Conservation (phyloP, 1,140 invertebrate species). For the Pseudobourletiella spinata region DNA sequence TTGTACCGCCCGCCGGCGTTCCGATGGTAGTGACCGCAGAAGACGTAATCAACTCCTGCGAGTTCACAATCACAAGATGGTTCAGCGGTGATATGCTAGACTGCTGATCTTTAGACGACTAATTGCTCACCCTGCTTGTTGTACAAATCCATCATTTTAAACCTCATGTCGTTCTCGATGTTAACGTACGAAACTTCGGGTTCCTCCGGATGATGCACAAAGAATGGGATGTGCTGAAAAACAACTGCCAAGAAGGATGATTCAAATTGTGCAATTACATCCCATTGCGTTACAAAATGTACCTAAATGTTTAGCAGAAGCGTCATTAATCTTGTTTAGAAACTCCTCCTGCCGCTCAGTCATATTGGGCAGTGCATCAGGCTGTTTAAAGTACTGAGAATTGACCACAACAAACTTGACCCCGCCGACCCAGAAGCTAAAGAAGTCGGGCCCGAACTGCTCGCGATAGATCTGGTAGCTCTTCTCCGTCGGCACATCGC, state of each 20-base stretch:
- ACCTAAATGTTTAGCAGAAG: slow-evolving; percentile 16
- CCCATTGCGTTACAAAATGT: not conserved
- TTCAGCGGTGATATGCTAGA: too few species aligned
- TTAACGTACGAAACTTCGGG: slow-evolving; percentile 42
- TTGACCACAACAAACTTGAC: slow-evolving; percentile 49
- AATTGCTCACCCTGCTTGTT: slow-evolving; percentile 39
- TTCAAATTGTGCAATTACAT: not conserved
- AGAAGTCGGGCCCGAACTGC: slow-evolving; percentile 51
- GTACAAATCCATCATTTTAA: slow-evolving; percentile 43
- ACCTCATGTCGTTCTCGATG: slow-evolving; percentile 39
- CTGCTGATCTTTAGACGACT: too few species aligned
- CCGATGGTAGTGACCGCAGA: slow-evolving; percentile 51
- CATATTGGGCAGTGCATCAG: slow-evolving; percentile 37
- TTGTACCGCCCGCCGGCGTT: slow-evolving; percentile 47
- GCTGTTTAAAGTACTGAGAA: slow-evolving; percentile 45
- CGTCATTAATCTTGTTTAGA: slow-evolving; percentile 12
- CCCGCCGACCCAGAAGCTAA: slow-evolving; percentile 48
- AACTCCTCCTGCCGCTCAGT: slow-evolving; percentile 42
- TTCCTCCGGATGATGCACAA: slow-evolving; percentile 44
- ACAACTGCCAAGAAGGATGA: slow-evolving; percentile 42
- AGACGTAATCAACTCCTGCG: slow-evolving; percentile 45
- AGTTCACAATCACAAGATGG: too few species aligned
- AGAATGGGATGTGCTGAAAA: slow-evolving; percentile 52
- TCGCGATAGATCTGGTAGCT: slow-evolving; percentile 41
- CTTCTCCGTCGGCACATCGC: slow-evolving; percentile 44